phyloP scores from a whole-genome alignment of 2,797 vertebrate genomes.

The Chrosomus eos region DNA sequence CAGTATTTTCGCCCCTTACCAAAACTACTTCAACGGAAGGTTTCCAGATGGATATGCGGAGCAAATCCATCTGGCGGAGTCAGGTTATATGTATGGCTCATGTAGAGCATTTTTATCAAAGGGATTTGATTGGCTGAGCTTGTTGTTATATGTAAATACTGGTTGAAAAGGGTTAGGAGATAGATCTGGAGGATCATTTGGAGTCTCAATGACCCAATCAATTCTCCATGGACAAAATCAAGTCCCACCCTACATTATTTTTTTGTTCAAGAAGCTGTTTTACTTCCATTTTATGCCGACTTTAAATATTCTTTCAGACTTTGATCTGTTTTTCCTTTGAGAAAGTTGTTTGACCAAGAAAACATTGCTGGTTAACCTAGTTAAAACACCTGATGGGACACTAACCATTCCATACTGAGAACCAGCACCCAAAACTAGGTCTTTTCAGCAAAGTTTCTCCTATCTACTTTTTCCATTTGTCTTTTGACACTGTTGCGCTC shows the following conservation, averaged over 20 bases:
- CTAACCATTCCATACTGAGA: background rate
- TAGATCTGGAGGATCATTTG: too few species aligned
- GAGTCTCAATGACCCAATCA: background rate
- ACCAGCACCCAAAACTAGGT: background rate
- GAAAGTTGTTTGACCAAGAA: background rate
- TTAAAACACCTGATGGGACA: background rate
- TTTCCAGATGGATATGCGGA: too few species aligned
- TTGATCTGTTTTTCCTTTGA: background rate
- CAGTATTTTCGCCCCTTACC: too few species aligned
- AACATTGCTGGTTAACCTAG: background rate
- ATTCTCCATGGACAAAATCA: background rate
- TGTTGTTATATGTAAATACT: constrained; percentile 47
- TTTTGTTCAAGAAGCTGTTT: background rate
- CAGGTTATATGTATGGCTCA: constrained; percentile 46
- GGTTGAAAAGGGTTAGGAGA: too few species aligned
- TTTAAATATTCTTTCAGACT: background rate
- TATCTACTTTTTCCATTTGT: background rate
- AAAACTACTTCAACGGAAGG: too few species aligned
- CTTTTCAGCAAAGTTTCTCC: background rate
- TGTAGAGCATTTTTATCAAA: constrained; percentile 64
- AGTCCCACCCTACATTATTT: background rate
- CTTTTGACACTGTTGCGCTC: background rate
- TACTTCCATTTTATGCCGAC: background rate
- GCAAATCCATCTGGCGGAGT: too few species aligned
- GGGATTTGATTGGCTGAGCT: constrained; percentile 23